Conservation (phyloP, 2,113 vertebrate genomes). For the Gorilla gorilla region DNA sequence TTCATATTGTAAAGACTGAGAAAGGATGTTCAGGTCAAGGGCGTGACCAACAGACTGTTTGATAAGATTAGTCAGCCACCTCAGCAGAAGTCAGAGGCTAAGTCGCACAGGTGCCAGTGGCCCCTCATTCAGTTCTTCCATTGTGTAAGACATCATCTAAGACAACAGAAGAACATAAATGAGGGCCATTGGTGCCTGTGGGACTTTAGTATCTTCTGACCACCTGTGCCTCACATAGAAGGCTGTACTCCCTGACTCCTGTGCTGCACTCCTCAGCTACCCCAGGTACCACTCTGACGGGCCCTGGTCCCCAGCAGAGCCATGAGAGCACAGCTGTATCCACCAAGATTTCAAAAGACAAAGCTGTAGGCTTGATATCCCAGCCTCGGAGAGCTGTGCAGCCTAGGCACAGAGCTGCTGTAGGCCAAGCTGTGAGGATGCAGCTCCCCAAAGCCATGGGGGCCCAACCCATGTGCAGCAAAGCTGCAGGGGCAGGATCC, state of each 20-base stretch:
- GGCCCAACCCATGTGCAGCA: not conserved
- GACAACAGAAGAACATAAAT: not conserved
- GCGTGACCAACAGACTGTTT: not conserved
- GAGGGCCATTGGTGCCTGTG: not conserved
- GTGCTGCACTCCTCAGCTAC: not conserved
- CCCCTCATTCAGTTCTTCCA: too few species aligned
- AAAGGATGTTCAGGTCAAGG: not conserved
- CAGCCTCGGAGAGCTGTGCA: not conserved
- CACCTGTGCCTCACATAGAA: not conserved
- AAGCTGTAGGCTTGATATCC: too few species aligned
- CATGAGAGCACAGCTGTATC: not conserved
- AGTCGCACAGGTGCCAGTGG: too few species aligned
- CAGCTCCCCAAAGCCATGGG: not conserved
- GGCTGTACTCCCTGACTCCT: not conserved
- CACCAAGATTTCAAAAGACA: not conserved
- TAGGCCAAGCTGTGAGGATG: not conserved
- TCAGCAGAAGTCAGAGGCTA: not conserved
- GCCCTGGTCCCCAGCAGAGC: not conserved
- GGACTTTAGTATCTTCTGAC: not conserved
- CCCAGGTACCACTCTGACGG: not conserved
- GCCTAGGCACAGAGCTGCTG: not conserved
- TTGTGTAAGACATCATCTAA: not conserved
- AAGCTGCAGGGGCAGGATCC: not conserved
- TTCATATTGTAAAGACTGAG: not conserved
- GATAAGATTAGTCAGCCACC: not conserved